These are phyloP conservation scores for Haemorhous mexicanus DNA, from an alignment of 2,113 vertebrate genomes.

Conservation along the genomic window DNA sequence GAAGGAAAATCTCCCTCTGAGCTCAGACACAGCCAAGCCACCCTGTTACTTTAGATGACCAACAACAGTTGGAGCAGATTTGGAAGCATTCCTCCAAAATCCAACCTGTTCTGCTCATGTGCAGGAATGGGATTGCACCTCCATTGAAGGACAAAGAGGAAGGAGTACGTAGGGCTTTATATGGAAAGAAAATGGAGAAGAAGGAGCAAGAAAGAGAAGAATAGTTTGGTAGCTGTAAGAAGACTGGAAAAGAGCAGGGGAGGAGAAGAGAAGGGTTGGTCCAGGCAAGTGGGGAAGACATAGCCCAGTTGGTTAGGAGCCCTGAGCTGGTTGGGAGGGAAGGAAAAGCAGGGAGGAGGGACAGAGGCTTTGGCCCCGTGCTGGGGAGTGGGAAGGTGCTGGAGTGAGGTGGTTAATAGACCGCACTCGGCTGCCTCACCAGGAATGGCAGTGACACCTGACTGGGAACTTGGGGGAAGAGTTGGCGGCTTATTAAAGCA, in stretches of 20 bases:
- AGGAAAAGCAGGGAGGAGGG: not conserved
- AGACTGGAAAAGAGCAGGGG: not conserved
- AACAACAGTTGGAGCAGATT: not conserved
- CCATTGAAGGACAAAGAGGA: not conserved
- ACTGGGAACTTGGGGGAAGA: conserved; percentile 75
- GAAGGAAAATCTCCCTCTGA: not conserved
- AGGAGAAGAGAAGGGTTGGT: not conserved
- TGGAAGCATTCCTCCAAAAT: not conserved
- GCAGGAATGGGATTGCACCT: not conserved
- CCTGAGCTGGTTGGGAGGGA: rapidly evolving
- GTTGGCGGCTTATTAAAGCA: conserved; percentile 81
- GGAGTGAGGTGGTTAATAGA: conserved; percentile 46
- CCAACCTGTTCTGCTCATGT: not conserved
- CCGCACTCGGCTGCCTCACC: conserved; percentile 41
- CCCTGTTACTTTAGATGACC: not conserved
- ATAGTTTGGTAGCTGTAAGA: not conserved
- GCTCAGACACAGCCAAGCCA: not conserved
- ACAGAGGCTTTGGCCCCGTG: not conserved
- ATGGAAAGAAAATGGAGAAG: not conserved
- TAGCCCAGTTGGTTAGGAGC: not conserved
- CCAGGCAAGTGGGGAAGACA: not conserved
- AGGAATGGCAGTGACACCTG: conserved; percentile 71
- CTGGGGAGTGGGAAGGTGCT: not conserved
- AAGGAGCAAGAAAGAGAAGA: not conserved
- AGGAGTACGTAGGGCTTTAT: not conserved